phyloP scores from a whole-genome alignment of 2,797 vertebrate genomes.

The Notamacropus eugenii region DNA sequence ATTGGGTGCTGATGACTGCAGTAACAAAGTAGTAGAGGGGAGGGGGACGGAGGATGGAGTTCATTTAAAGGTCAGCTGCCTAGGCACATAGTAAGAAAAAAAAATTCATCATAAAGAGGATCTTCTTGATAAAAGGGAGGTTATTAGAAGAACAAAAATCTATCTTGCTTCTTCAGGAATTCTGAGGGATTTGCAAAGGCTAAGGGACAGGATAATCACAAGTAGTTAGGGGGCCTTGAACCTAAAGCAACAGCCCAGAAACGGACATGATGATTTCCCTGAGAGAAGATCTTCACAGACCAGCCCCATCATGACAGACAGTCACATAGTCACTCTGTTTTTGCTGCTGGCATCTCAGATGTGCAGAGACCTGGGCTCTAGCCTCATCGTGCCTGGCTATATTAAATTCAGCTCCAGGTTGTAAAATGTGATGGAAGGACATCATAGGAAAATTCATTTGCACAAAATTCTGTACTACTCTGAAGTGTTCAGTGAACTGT shows the following conservation, averaged over 20 bases:
- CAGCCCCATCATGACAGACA: constrained; percentile 29
- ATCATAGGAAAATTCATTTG: neutral
- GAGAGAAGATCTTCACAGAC: constrained; percentile 2
- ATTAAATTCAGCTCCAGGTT: constrained; percentile 12
- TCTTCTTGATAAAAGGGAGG: constrained; percentile 43
- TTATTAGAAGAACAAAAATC: constrained; percentile 59
- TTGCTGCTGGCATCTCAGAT: constrained; percentile 20
- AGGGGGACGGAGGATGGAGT: constrained; percentile 6
- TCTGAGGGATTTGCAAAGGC: constrained; percentile 61
- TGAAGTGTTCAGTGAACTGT: constrained; percentile 9
- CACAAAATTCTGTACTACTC: constrained; percentile 4
- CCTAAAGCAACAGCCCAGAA: constrained; percentile 46
- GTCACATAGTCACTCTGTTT: neutral
- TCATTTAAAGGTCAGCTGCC: constrained; percentile 57
- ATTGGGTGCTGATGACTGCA: constrained; percentile 53
- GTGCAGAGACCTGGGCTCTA: constrained; percentile 12
- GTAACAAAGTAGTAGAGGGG: constrained; percentile 1
- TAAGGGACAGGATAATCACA: constrained; percentile 47
- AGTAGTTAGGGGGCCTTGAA: constrained; percentile 41
- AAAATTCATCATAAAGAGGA: constrained; percentile 45
- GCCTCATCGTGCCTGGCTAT: constrained; percentile 23
- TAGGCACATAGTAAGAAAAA: constrained; percentile 19
- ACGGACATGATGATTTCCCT: constrained; percentile 28
- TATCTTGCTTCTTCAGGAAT: constrained; percentile 53
- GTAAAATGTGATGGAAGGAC: constrained; percentile 29